Evolutionary conservation across 2,888 invertebrate genomes (phyloP).

Genomic region (Loripinus fragilis): DNA sequence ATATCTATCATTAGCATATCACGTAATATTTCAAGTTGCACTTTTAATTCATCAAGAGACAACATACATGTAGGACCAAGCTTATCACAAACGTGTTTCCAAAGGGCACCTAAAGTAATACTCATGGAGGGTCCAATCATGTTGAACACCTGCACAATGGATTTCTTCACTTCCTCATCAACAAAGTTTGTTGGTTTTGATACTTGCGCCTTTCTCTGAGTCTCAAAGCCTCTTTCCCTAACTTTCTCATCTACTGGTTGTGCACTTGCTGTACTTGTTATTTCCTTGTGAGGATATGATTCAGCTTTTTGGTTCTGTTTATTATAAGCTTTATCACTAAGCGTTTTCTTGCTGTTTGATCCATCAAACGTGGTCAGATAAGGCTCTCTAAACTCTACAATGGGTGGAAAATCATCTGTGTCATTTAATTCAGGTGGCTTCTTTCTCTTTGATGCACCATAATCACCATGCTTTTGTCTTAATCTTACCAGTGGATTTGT

Average conservation of each 20-base stretch:
- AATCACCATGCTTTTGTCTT: background rate
- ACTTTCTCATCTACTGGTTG: background rate
- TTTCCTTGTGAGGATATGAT: too few relatives aligned
- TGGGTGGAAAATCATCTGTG: background rate
- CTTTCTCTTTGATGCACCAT: background rate
- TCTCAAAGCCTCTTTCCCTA: background rate
- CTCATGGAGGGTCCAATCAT: background rate
- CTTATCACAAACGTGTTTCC: background rate
- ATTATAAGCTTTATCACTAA: too few relatives aligned
- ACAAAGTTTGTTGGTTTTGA: background rate
- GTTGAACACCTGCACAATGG: background rate
- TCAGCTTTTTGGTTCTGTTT: too few relatives aligned
- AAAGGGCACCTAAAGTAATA: background rate
- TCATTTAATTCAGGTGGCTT: background rate
- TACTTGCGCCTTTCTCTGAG: background rate
- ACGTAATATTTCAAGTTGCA: background rate
- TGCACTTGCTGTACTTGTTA: too few relatives aligned
- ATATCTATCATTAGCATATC: background rate
- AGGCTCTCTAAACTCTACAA: background rate
- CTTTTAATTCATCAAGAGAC: background rate
- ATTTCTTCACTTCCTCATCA: background rate
- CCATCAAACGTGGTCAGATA: too few relatives aligned
- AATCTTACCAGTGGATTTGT: background rate
- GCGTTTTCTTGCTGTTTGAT: too few relatives aligned
- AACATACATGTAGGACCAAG: background rate